Evolutionary conservation across 2,888 invertebrate species (phyloP), one percentile per base, ranked within the genome.

Genomic region (Clunio marinus): DNA sequence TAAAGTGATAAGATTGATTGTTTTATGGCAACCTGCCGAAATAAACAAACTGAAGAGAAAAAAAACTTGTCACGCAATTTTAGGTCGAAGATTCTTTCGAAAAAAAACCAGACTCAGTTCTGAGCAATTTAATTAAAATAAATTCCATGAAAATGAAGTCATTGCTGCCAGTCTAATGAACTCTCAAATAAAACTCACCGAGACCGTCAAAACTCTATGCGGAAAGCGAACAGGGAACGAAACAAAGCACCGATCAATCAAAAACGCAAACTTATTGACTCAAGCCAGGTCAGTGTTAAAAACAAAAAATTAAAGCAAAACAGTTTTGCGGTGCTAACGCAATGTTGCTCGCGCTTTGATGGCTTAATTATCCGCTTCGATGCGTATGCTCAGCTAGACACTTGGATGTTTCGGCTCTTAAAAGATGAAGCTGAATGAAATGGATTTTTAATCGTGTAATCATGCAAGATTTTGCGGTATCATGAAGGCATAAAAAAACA

Each of bases 401-500:
- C 41, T 41, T 10, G 10, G 51, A 2, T 15, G 3, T 45, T n/a
- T 17, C 51, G 22, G 10, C 2, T 20, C 17, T 15, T 28, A 58
- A 60, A 20, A 20, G 24, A 37, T 32, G 28, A 35, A 60, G 35
- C 17, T 35, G 32, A 37, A 60, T 60, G 20, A 60, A 60, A 60
- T 60, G 60, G 60, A 60, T 60, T 60, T 60, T 37, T 60, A 60
- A 60, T 60, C 51, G 51, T 51, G 51, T 51, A 51, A 51, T 51
- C 41, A 15, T 41, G 3, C 41, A 10, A 17, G 51, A 17, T 15
- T 41, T 51, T 20, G 17, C 22, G 51, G 51, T 51, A 51, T 22
- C 22, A 51, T 51, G 22, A 51, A 51, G 8, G 22, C 22, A 51
- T 51, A 17, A 51, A 51, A 51, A n/a, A 51, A 8, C 3, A 17